Base-by-base conservation (phyloP, 2,888 invertebrate species). In the Pachycephus smyrnensis region DNA sequence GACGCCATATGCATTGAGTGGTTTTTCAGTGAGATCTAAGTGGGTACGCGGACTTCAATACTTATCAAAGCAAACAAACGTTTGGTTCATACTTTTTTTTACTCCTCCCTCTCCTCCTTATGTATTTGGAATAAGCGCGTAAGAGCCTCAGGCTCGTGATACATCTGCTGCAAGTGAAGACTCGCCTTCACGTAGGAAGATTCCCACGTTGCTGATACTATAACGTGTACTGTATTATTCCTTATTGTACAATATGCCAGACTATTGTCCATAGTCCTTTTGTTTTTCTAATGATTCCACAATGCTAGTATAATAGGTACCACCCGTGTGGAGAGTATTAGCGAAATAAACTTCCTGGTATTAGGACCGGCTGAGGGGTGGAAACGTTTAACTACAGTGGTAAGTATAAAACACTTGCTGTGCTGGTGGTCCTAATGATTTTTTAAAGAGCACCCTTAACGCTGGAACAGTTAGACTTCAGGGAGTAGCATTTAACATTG, bases 61-160 rank as follows among this genome's bases (percentile, higher is more conserved):
- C 88, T 86, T 84, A 83, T 81, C 85, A 88, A 88, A 88, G 87
- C 87, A 88, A 88, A 88, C 86, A 88, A 88, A 86, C 84, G 84
- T 79, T 76, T 77, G 82, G 79, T 84, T 86, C 79, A 82, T 83
- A 40, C 75, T 80, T 84, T 83, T 86, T 81, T 75, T n/a, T 73
- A 31, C 69, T 31, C 15, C 36, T 76, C 74, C 69, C 55, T 78
- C 71, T 77, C 75, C 73, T 73, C 31, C 69, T 74, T 77, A 74
- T 35, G 79, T 78, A 76, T 75, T 33, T 74, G 76, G 68, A 68
- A 75, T 73, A 76, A 78, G 76, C 75, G 78, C 73, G 69, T 3
- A 68, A 80, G 77, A 78, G 80, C 81, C 82, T 82, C 77, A 78
- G 80, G 80, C 82, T 82, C 77, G 77, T 1, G 71, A 31, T 71